These are phyloP conservation scores for Channa maculata DNA, from an alignment of 2,113 vertebrate species.

Conservation along the genomic window DNA sequence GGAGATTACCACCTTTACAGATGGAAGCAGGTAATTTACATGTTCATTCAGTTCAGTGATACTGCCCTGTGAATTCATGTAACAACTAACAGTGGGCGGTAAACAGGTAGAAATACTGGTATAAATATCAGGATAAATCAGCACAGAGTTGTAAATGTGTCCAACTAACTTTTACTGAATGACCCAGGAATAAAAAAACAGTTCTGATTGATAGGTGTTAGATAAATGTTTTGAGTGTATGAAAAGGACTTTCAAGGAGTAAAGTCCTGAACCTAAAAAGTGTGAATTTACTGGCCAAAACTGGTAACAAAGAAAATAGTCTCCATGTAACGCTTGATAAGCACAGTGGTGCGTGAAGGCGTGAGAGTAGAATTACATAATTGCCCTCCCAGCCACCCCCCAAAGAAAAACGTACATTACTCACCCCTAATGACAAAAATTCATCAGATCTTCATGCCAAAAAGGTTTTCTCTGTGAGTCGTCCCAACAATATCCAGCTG, in stretches of 20 bases:
- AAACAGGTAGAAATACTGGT: background rate
- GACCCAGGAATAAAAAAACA: background rate
- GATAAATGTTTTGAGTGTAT: too few relatives aligned
- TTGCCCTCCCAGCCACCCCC: too few relatives aligned
- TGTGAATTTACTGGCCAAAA: too few relatives aligned
- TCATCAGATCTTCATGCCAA: too few relatives aligned
- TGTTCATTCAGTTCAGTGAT: conserved; percentile 3
- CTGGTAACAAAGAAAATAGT: too few relatives aligned
- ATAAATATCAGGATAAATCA: background rate
- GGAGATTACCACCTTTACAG: conserved; percentile 9
- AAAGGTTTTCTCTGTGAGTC: too few relatives aligned
- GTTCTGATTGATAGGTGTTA: background rate
- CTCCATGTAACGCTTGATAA: background rate
- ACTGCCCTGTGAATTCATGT: background rate
- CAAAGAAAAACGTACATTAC: too few relatives aligned
- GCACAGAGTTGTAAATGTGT: background rate
- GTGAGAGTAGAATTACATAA: too few relatives aligned
- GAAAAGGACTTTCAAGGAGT: background rate
- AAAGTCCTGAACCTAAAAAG: too few relatives aligned
- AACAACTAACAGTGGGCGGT: background rate
- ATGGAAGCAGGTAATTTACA: conserved; percentile 11
- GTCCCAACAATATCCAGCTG: too few relatives aligned
- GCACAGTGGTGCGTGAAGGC: background rate
- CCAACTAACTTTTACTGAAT: background rate
- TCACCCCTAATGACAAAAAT: too few relatives aligned